Conservation (phyloP, 2,888 invertebrate species). For the Lumbricus terrestris region DNA sequence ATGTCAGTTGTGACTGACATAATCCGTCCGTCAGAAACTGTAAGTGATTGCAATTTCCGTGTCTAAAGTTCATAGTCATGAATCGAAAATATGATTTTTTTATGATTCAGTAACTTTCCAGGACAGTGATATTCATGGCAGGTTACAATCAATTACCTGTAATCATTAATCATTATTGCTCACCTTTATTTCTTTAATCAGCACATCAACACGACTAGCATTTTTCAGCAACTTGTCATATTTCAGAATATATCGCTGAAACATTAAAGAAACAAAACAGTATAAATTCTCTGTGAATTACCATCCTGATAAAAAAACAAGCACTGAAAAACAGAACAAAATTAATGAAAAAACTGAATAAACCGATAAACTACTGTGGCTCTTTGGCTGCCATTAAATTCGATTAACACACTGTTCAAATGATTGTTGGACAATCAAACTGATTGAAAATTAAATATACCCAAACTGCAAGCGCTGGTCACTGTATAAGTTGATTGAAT, state of each 20-base stretch:
- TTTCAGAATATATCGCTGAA: constrained; percentile 74
- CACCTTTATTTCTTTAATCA: constrained; percentile 76
- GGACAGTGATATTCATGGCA: background rate
- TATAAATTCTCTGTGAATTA: background rate
- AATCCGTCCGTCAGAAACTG: background rate
- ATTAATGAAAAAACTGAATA: background rate
- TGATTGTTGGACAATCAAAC: too few relatives aligned
- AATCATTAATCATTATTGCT: constrained; percentile 38
- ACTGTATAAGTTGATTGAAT: background rate
- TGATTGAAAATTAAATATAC: too few relatives aligned
- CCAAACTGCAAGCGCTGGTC: background rate
- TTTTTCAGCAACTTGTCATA: constrained; percentile 71
- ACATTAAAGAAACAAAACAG: background rate
- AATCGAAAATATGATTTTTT: background rate
- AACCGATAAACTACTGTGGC: background rate
- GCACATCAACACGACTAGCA: constrained; percentile 71
- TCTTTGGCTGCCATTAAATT: background rate
- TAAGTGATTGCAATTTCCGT: background rate
- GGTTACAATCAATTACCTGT: too few relatives aligned
- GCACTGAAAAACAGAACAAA: background rate
- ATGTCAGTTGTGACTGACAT: background rate
- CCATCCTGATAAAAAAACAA: background rate
- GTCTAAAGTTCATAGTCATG: background rate
- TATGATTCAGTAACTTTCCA: background rate
- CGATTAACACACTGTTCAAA: background rate